Percentiles rank a stretch among this genome's conserved stretches.
Conservation (phyloP, 35 echinoderm and acorn worm species). For the Diadema setosum region DNA sequence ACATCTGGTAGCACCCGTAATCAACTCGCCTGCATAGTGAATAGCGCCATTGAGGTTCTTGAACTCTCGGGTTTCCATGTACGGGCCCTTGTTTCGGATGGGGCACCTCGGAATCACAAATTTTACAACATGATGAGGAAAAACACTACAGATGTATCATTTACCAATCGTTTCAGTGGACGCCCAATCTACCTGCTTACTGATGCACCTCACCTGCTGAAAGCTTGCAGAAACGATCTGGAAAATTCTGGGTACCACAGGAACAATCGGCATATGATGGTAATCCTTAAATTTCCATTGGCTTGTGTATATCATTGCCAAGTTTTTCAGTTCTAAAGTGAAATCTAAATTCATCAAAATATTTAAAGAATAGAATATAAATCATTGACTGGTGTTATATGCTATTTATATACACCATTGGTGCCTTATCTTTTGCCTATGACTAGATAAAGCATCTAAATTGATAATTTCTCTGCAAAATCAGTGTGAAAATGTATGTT, state of each 20-base stretch:
- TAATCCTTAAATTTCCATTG: no score
- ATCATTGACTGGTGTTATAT: no score
- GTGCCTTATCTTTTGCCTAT: no score
- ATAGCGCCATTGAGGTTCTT: not conserved
- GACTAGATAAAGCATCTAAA: no score
- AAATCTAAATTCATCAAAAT: no score
- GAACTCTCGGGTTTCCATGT: constrained; percentile 44
- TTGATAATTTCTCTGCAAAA: no score
- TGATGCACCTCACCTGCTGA: constrained; percentile 74
- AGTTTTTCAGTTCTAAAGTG: no score
- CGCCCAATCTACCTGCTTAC: constrained; percentile 46
- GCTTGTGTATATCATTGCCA: no score
- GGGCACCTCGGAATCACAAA: constrained; percentile 46
- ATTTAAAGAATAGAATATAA: no score
- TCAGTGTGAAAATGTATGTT: no score
- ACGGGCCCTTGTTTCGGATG: constrained; percentile 27
- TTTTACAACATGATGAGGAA: not conserved
- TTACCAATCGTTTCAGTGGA: not conserved
- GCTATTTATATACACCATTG: no score
- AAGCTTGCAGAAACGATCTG: constrained; percentile 61
- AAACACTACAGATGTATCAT: not conserved
- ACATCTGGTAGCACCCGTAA: not conserved
- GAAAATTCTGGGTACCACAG: constrained; percentile 65
- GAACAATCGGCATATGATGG: constrained; percentile 43
- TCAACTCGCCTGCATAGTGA: not conserved